Evolutionary conservation across 2,888 invertebrate genomes (phyloP).

Genomic region (Phlogophora meticulosa): DNA sequence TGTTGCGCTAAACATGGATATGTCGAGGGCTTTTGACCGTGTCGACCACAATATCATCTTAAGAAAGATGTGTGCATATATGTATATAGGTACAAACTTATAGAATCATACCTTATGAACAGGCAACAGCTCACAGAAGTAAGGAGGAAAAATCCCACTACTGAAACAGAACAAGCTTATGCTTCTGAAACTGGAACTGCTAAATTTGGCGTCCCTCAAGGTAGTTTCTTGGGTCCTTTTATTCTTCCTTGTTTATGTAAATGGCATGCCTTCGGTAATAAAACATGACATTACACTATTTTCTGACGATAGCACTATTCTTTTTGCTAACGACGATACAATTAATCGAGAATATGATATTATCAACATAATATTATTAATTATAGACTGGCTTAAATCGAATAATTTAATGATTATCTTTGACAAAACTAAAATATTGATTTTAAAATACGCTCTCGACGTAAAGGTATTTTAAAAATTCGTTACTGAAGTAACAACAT

Average conservation of each 20-base stretch:
- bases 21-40: too few species aligned
- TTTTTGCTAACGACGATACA: not conserved
- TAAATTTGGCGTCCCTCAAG: too few species aligned
- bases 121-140: too few species aligned
- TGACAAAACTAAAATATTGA: conserved; percentile 13
- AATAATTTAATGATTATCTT: conserved; percentile 25
- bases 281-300: conserved; percentile 25
- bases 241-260: conserved; percentile 32
- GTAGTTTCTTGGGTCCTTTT: conserved; percentile 37
- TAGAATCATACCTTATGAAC: too few species aligned
- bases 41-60: too few species aligned
- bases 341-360: conserved; percentile 5
- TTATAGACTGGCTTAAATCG: conserved; percentile 11
- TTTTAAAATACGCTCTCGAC: conserved; percentile 14
- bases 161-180: too few species aligned
- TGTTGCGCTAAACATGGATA: too few species aligned
- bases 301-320: conserved; percentile 34
- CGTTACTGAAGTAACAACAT: conserved; percentile 1
- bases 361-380: conserved; percentile 4
- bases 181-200: too few species aligned
- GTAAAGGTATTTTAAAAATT: not conserved
- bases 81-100: too few species aligned
- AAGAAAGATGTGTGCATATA: too few species aligned
- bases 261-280: conserved; percentile 30
- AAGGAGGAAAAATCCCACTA: too few species aligned